These are phyloP conservation scores for Siphlonurus alternatus DNA, from an alignment of 2,888 invertebrate genomes.

Conservation along the genomic window DNA sequence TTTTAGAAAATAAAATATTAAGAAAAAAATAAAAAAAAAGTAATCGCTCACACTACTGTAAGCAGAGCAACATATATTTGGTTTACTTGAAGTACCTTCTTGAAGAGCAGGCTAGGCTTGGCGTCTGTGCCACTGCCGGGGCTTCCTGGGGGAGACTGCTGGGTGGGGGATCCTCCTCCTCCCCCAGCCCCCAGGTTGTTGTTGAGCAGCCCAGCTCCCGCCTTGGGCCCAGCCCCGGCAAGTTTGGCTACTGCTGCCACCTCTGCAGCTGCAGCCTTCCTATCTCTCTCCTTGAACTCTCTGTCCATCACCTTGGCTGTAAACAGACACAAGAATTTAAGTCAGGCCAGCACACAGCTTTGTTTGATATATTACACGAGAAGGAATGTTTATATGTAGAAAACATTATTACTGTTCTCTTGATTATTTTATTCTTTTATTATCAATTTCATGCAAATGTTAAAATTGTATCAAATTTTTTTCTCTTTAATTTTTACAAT, in stretches of 20 bases:
- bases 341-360: neutral
- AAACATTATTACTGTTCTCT: no score
- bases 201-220: slow-evolving; percentile 10
- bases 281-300: slow-evolving; percentile 36
- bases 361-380: neutral
- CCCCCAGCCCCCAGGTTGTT: slow-evolving; percentile 18
- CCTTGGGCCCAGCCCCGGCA: neutral
- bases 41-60: neutral
- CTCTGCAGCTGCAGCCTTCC: slow-evolving; percentile 19
- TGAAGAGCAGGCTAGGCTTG: slow-evolving; percentile 30
- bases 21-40: neutral
- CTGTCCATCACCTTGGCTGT: slow-evolving; percentile 48
- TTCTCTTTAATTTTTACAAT: no score
- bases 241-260: neutral
- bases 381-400: no score
- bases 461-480: no score
- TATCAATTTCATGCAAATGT: no score
- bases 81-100: slow-evolving; percentile 25
- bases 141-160: slow-evolving; percentile 20
- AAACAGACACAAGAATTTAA: neutral
- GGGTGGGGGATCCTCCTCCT: slow-evolving; percentile 17
- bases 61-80: neutral
- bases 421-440: no score
- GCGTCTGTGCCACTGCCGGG: slow-evolving; percentile 22
- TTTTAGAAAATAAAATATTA: neutral